phyloP scores from a whole-genome alignment of 1,140 invertebrate species.

The Pseudomyrmex sp. region DNA sequence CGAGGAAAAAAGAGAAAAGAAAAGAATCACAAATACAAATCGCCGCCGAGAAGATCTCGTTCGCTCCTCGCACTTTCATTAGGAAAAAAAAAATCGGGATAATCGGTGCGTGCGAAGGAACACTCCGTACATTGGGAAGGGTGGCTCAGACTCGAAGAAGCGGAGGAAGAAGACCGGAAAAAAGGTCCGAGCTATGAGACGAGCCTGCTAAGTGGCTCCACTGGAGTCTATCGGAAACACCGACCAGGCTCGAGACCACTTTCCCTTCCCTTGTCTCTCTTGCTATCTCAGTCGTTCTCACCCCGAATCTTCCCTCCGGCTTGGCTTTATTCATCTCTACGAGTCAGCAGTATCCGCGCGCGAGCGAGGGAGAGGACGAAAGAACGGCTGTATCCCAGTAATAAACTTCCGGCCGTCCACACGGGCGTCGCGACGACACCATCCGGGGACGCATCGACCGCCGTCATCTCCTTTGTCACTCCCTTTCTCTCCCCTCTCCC shows the following conservation, averaged over 20 bases:
- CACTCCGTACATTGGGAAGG: conserved; percentile 15
- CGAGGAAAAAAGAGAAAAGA: conserved; percentile 8
- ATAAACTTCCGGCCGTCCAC: conserved; percentile 66
- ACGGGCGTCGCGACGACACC: conserved; percentile 57
- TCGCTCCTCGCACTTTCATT: conserved; percentile 36
- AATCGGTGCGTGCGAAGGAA: conserved; percentile 33
- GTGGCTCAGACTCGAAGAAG: conserved; percentile 61
- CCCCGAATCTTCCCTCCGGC: not conserved
- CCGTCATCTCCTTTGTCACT: not conserved
- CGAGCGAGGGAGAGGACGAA: conserved; percentile 14
- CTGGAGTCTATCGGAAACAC: conserved; percentile 72
- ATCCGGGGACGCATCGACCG: conserved; percentile 49
- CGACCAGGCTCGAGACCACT: conserved; percentile 53
- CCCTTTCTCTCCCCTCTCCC: conserved; percentile 61
- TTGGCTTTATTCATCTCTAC: not conserved
- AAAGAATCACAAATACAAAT: conserved; percentile 2
- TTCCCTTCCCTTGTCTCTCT: conserved; percentile 35
- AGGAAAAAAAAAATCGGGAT: conserved; percentile 42
- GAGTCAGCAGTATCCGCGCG: conserved; percentile 64
- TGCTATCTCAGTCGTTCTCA: conserved; percentile 24
- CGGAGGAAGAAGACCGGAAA: conserved; percentile 59
- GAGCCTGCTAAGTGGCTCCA: conserved; percentile 78
- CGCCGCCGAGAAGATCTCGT: conserved; percentile 19
- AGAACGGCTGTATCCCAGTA: conserved; percentile 64
- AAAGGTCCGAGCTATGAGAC: conserved; percentile 66